These are phyloP conservation scores for Pseudoips prasinana DNA, from an alignment of 2,888 invertebrate genomes.

Conservation along the genomic window DNA sequence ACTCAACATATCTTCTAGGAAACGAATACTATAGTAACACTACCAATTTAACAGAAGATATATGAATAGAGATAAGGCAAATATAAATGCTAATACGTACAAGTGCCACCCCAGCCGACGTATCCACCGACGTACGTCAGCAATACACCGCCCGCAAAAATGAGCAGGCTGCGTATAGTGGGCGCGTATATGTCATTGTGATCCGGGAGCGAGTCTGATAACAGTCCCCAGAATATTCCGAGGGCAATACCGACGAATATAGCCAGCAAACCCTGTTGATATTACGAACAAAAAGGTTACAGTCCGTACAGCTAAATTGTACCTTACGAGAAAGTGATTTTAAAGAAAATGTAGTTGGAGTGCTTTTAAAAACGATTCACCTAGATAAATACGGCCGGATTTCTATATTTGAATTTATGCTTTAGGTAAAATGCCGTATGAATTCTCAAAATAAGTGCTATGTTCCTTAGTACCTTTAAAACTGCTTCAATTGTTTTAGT, in stretches of 20 bases:
- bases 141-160: constrained; percentile 61
- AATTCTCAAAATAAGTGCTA: too few species aligned
- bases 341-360: constrained; percentile 23
- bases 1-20: too few species aligned
- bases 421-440: constrained; percentile 18
- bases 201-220: constrained; percentile 63
- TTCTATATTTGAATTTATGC: constrained; percentile 24
- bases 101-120: constrained; percentile 70
- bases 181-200: constrained; percentile 66
- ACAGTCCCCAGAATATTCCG: constrained; percentile 65
- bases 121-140: constrained; percentile 59
- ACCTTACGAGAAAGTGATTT: constrained; percentile 26
- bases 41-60: too few species aligned
- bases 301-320: constrained; percentile 19
- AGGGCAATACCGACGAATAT: constrained; percentile 62
- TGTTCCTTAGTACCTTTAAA: too few species aligned
- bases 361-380: constrained; percentile 21
- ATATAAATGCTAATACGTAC: constrained; percentile 44
- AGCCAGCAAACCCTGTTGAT: constrained; percentile 60
- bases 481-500: too few species aligned
- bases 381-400: constrained; percentile 22
- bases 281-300: constrained; percentile 29
- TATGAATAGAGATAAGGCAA: too few species aligned
- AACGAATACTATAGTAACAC: too few species aligned
- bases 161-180: constrained; percentile 61